Evolutionary conservation across 2,888 invertebrate genomes (phyloP), one percentile per base, ranked within the genome.

Genomic region (Abrostola tripartita): DNA sequence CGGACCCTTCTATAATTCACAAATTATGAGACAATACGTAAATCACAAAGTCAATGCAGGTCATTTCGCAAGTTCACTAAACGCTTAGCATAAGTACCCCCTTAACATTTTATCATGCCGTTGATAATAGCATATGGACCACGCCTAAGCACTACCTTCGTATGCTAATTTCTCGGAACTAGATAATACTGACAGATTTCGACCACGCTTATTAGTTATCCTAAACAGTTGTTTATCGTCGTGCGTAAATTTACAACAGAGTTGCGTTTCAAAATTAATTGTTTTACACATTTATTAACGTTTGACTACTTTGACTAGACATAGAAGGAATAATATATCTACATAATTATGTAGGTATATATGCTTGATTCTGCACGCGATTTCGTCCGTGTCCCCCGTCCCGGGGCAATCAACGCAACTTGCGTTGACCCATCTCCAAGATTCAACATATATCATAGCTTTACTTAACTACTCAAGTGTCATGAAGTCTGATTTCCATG

Each of bases 121-220:
- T 58, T 71, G 74, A 81, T 77, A 77, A 77, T 64, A 67, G 60
- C 58, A 51, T 52, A 67, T 47, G 50, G 63, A 71, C 72, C 77
- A 71, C 74, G 74, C 81, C 74, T 70, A 59, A 71, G 62, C 11
- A 38, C 65, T 71, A 66, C 58, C 68, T 63, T 68, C 61, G 77
- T 66, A 68, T 75, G 71, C 65, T 67, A 72, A 80, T 76, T 66
- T 47, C 61, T 70, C 82, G 77, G 79, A 85, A 87, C 78, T 72
- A 74, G 82, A 82, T 83, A 84, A 82, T 68, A 68, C 59, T 69
- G 76, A 68, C 81, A 71, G 63, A 42, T 49, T 58, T 50, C 41
- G 40, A 63, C 60, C 44, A 65, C 71, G 61, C 64, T 71, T 71
- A 55, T 74, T 74, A 57, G 58, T 71, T 76, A 63, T 61, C 72